Base-by-base conservation (phyloP, 2,113 vertebrate genomes). In the Halichoeres trimaculatus region DNA sequence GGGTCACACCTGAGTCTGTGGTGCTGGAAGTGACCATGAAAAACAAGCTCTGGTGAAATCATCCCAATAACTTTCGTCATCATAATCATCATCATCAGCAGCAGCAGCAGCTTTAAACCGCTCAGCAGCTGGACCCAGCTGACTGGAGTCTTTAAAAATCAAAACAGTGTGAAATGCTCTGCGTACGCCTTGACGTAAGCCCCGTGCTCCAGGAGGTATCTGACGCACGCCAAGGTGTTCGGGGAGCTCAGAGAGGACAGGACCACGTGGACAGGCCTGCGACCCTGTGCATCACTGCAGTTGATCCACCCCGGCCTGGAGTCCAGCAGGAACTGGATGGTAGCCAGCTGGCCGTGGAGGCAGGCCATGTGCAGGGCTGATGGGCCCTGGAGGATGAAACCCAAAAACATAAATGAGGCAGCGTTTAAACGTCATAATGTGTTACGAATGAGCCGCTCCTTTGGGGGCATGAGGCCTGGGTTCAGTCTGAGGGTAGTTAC, bases 181-280 rank as follows among this genome's bases (percentile, higher is more conserved):
- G 4, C 81, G 0, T 89, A 94, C 94, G 17, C 53, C 0, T 86
- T 89, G 74, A 87, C 34, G 9, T 89, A 69, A 1, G 93, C 91
- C 12, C 83, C 87, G 0, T 80, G 80, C 58, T 88, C 65, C 67
- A 94, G 85, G 53, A 94, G 87, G 74, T 80, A 89, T 10, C 43
- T 50, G 56, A 93, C 85, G 47, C 91, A 90, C 51, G 36, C 0
- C 14, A 36, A 51, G 38, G 85, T 72, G 63, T 81, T 72, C 30
- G 80, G 83, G 0, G 58, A 24, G 56, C 80, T 86, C 22, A 19
- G 51, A 19, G 59, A 26, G 40, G 72, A 90, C 54, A 94, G 58
- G 23, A 83, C 64, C 87, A 90, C 55, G 85, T 94, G 93, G 13
- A 94, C 2, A 2, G 94, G 90, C 17, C 26, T 80, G 23, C 48